phyloP scores from a whole-genome alignment of 2,888 invertebrate genomes.

The Mechanitis messenoides region DNA sequence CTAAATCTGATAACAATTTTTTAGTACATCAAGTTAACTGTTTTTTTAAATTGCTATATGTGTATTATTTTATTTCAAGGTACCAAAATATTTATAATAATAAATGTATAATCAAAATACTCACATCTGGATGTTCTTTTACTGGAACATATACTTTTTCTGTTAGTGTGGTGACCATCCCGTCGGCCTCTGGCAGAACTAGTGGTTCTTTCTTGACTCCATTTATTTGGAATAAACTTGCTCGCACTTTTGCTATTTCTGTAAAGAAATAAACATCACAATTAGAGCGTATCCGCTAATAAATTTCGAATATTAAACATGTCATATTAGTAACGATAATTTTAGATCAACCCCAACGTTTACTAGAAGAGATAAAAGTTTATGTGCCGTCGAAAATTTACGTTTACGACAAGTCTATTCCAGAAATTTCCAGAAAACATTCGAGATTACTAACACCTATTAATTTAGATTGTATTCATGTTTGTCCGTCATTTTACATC shows the following conservation, averaged over 20 bases:
- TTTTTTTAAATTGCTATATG: too few relatives aligned
- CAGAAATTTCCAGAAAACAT: slow-evolving; percentile 26
- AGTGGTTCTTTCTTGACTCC: slow-evolving; percentile 96
- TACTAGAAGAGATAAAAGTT: slow-evolving; percentile 51
- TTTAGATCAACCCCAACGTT: slow-evolving; percentile 52
- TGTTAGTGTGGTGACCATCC: slow-evolving; percentile 93
- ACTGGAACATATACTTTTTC: slow-evolving; percentile 99
- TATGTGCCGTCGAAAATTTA: slow-evolving; percentile 44
- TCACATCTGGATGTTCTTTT: slow-evolving; percentile 99
- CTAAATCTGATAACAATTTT: too few relatives aligned
- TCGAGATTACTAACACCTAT: slow-evolving; percentile 16
- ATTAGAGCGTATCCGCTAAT: slow-evolving; percentile 43
- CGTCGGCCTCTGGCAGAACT: slow-evolving; percentile 92
- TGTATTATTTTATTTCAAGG: too few relatives aligned
- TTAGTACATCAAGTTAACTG: too few relatives aligned
- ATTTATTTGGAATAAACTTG: slow-evolving; percentile 99
- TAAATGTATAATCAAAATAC: slow-evolving; percentile 57
- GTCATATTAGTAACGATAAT: slow-evolving; percentile 37
- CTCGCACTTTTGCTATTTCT: slow-evolving; percentile 99
- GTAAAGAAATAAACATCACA: slow-evolving; percentile 68
- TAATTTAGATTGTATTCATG: slow-evolving; percentile 12
- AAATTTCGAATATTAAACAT: slow-evolving; percentile 49
- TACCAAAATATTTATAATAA: too few relatives aligned
- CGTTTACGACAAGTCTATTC: slow-evolving; percentile 31
- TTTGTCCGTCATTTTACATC: slow-evolving; percentile 7